Base-by-base conservation (phyloP, 2,113 vertebrate genomes). In the Haemorhous mexicanus region DNA sequence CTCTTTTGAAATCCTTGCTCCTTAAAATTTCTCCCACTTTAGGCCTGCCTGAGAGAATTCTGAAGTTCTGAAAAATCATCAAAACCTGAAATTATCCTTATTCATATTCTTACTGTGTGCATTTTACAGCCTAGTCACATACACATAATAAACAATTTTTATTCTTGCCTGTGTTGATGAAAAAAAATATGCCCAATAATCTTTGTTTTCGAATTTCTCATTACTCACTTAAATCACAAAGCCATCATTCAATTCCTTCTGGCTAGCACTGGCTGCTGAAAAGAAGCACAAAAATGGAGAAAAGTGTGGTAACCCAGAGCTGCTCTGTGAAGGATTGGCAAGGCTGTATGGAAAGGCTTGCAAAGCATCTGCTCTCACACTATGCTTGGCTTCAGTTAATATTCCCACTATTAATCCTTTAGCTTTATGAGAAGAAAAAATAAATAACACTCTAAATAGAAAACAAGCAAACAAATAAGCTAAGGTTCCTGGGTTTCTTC, bases 321-420 rank as follows among this genome's bases (percentile, higher is more conserved):
- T 84, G 75, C 56, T 86, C 79, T 86, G 64, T 13, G 32, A 96
- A 96, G 79, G 56, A 74, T 39, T 96, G 93, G 84, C 94, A 94
- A 74, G 39, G 61, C 64, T 86, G 56, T 37, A 47, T 5, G 8
- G 79, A 85, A 88, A 92, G 73, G 83, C 92, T 95, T 96, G 96
- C 90, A 95, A 93, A 95, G 85, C 92, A 94, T 93, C 95, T 96
- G 88, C 76, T 96, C 75, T 96, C 90, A 89, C 92, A 87, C 79
- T 95, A 93, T 0, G 20, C 59, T 94, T 96, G 94, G 94, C 94
- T 93, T 89, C 92, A 78, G 64, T 67, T 90, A 95, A 70, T 96
- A 61, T 72, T 94, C 88, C 90, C 73, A 56, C 75, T 95, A 90
- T 91, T 91, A 95, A 84, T 75, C 76, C 79, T 95, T 87, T 72